These are phyloP conservation scores for Pagetopsis macropterus DNA, from an alignment of 2,797 vertebrate genomes.

Conservation along the genomic window DNA sequence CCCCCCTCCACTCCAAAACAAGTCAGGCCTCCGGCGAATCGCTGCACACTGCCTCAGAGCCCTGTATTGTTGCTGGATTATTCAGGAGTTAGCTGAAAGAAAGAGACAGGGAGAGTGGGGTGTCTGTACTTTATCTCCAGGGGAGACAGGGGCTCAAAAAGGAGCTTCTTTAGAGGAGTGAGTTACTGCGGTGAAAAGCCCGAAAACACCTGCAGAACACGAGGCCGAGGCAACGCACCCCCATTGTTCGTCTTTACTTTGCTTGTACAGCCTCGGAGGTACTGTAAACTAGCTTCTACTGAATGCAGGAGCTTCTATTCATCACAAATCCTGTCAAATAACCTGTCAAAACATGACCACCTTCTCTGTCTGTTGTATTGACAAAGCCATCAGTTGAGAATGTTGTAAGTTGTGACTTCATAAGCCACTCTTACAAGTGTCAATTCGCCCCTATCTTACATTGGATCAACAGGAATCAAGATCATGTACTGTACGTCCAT, in stretches of 20 bases:
- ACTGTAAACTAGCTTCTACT: constrained; percentile 36
- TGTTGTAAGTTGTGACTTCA: too few relatives aligned
- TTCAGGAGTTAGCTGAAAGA: constrained; percentile 86
- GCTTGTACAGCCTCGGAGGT: constrained; percentile 9
- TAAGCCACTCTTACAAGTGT: too few relatives aligned
- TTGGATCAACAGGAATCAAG: too few relatives aligned
- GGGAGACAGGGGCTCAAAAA: constrained; percentile 68
- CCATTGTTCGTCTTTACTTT: constrained; percentile 53
- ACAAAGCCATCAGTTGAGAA: constrained; percentile 23
- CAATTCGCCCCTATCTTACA: too few relatives aligned
- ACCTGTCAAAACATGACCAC: constrained; percentile 40
- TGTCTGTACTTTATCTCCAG: constrained; percentile 78
- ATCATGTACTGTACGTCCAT: too few relatives aligned
- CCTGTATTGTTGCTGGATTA: constrained; percentile 89
- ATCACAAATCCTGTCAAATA: constrained; percentile 25
- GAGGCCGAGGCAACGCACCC: constrained; percentile 35
- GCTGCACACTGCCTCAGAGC: constrained; percentile 87
- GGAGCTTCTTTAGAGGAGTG: constrained; percentile 70
- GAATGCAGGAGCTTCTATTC: constrained; percentile 36
- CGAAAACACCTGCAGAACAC: constrained; percentile 77
- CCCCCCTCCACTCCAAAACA: constrained; percentile 57
- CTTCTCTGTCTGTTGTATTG: background rate
- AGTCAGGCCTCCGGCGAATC: constrained; percentile 76
- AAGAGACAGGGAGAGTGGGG: constrained; percentile 70
- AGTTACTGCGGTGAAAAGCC: constrained; percentile 65